A percentile compares a stretch with the other conserved stretches of the same genome.
phyloP scores from a whole-genome alignment of 2,888 invertebrate species.

The Uloborus plumipes region DNA sequence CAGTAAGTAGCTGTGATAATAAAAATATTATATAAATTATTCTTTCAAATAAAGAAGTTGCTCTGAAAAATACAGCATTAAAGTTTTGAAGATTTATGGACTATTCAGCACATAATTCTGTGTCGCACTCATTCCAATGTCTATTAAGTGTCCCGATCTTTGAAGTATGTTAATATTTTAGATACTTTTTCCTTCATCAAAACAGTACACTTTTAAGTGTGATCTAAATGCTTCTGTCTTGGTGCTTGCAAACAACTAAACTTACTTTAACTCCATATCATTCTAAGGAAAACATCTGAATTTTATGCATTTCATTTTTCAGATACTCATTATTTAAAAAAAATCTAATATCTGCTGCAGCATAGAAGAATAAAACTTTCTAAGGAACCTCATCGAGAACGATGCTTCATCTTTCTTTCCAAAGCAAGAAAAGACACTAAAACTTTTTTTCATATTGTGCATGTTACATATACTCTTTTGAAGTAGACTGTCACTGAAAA shows the following conservation, averaged over 20 bases:
- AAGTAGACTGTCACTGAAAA: constrained; percentile 46
- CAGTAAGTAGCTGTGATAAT: constrained; percentile 58
- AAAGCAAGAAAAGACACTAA: constrained; percentile 41
- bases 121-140: constrained; percentile 55
- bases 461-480: constrained; percentile 58
- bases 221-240: constrained; percentile 62
- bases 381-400: neutral
- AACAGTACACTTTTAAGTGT: constrained; percentile 51
- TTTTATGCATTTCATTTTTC: constrained; percentile 62
- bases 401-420: constrained; percentile 29
- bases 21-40: neutral
- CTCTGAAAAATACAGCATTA: constrained; percentile 24
- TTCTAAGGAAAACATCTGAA: constrained; percentile 57
- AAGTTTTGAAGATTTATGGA: constrained; percentile 36
- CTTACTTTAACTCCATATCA: constrained; percentile 64
- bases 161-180: constrained; percentile 36
- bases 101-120: constrained; percentile 52
- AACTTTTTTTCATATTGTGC: constrained; percentile 21
- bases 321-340: constrained; percentile 50
- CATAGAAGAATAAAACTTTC: constrained; percentile 4
- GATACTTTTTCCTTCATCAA: constrained; percentile 33
- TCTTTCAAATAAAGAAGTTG: constrained; percentile 6
- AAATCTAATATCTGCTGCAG: constrained; percentile 46
- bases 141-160: constrained; percentile 18
- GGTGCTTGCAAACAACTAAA: constrained; percentile 64